Evolutionary conservation across 2,113 vertebrate species (phyloP), one percentile per base, ranked within the genome.

Genomic region (Labeo catla): DNA sequence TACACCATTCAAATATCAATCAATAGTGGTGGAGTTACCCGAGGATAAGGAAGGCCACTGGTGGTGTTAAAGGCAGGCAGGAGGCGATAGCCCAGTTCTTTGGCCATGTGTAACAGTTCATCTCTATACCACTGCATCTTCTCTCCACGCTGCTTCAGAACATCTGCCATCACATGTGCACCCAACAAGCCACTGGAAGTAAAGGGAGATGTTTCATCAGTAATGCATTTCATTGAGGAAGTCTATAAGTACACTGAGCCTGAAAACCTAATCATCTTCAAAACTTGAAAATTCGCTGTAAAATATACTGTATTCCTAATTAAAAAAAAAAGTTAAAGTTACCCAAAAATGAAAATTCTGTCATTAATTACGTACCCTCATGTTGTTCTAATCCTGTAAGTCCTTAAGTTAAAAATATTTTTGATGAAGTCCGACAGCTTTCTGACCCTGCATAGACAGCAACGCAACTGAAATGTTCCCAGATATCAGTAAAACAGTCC

Each of bases 41-140:
- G 95, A 87, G 98, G 98, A 86, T 98, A 99, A 87, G 98, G 98
- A 92, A 99, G 96, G 91, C 98, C 98, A 90, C 98, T 99, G 91
- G 97, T 98, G 91, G 98, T 99, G 91, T 99, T 99, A 92, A 99
- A 99, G 86, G 98, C 98, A 52, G 98, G 98, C 83, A 99, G 88
- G 86, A 99, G 96, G 84, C 97, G 96, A 88, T 96, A 95, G 76
- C 98, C 98, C 85, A 99, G 89, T 0, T 99, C 96, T 94, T 97
- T 98, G 81, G 98, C 98, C 98, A 99, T 99, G 50, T 97, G 95
- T 54, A 99, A 94, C 89, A 99, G 96, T 88, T 99, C 97, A 73
- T 97, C 97, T 49, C 94, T 96, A 93, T 99, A 99, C 98, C 98
- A 99, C 88, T 96, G 96, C 98, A 99, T 99, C 83, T 93, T 88